phyloP scores from a whole-genome alignment of 2,888 invertebrate species.

The Dione vanillae region DNA sequence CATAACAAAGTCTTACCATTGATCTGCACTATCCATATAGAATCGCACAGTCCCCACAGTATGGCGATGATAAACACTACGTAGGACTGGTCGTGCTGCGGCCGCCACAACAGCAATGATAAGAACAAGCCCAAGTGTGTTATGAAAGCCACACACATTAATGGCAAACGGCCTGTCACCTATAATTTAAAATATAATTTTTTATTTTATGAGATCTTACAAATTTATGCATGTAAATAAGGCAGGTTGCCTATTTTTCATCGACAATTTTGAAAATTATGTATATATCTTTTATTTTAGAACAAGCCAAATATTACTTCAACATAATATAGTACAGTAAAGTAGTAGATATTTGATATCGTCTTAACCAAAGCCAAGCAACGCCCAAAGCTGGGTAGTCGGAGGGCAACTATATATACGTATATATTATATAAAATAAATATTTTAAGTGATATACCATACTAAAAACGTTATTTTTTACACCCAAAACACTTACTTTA shows the following conservation, averaged over 20 bases:
- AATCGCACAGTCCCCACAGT: slow-evolving; percentile 87
- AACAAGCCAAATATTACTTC: no score
- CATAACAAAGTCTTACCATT: slow-evolving; percentile 74
- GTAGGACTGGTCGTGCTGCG: slow-evolving; percentile 75
- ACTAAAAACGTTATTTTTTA: no score
- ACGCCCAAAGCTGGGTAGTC: no score
- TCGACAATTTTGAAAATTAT: background rate
- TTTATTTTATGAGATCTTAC: background rate
- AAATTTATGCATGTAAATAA: background rate
- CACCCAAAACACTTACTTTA: slow-evolving; percentile 58
- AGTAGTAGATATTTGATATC: no score
- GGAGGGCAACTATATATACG: no score
- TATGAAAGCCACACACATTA: slow-evolving; percentile 83
- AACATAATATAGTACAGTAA: no score
- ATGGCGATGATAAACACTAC: slow-evolving; percentile 84
- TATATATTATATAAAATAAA: no score
- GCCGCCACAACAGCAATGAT: slow-evolving; percentile 83
- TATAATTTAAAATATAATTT: slow-evolving; percentile 52
- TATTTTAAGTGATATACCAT: no score
- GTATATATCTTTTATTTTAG: no score
- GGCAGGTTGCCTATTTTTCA: background rate
- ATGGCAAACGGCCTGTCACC: slow-evolving; percentile 86
- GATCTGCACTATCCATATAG: slow-evolving; percentile 87
- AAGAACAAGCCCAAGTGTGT: slow-evolving; percentile 83
- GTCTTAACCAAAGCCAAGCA: no score